phyloP scores from a whole-genome alignment of 1,140 invertebrate species.

The Drosophila lowei region DNA sequence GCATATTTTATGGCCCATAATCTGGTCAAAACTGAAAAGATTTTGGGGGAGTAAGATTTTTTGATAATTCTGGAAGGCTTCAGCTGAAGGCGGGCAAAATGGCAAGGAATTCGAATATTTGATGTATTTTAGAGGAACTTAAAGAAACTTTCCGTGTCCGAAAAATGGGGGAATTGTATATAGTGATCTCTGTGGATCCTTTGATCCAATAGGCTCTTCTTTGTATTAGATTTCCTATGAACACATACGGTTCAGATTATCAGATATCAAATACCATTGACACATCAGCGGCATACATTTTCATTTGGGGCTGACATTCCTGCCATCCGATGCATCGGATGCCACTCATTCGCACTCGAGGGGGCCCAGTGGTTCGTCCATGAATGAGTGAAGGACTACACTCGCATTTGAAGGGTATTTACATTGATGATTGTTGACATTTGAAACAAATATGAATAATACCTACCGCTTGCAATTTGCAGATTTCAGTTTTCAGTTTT shows the following conservation, averaged over 20 bases:
- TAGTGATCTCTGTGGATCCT: no score
- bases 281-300: conserved; percentile 9
- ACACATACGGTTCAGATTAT: not conserved
- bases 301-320: conserved; percentile 22
- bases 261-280: conserved; percentile 7
- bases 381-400: conserved; percentile 43
- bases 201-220: no score
- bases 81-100: no score
- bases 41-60: no score
- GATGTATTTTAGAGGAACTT: no score
- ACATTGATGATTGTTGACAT: conserved; percentile 80
- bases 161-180: no score
- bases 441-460: conserved; percentile 71
- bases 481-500: conserved; percentile 49
- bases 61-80: no score
- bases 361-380: conserved; percentile 8
- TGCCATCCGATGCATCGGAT: not conserved
- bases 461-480: conserved; percentile 30
- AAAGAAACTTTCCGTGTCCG: no score
- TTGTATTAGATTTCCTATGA: no score
- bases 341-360: conserved; percentile 47
- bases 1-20: no score
- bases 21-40: no score
- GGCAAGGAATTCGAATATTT: no score
- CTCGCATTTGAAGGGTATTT: conserved; percentile 61